Base-by-base conservation (phyloP, 53 echinoderm and acorn worm species). In the Henricia sp. region DNA sequence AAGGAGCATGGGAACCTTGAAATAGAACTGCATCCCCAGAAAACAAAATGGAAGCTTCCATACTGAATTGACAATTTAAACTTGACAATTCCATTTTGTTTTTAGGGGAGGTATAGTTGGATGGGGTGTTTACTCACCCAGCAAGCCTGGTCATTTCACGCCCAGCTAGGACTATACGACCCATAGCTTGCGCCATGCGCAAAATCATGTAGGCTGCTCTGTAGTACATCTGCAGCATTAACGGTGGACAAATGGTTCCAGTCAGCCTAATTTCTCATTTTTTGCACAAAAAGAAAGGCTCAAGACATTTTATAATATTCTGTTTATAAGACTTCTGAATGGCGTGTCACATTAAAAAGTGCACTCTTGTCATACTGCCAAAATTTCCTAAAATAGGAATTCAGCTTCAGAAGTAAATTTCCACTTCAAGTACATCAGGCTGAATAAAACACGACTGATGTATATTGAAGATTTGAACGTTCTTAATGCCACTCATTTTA, bases 131-230 rank as follows among this genome's bases (percentile, higher is more conserved):
- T 55, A 85, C 94, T 89, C 88, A 97, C 97, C 97, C 97, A 43
- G 94, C 90, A 50, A 97, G 90, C 51, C 97, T 88, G 48, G 94
- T 92, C 88, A 97, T 76, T 86, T 97, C 97, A 48, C 97, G 86
- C 2, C 97, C 97, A 26, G 97, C 91, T 3, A 97, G 92, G 24
- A 92, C 94, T 29, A 95, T 88, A 34, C 94, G 88, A 50, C 94
- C 99, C 26, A 92, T 92, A n/a, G 99, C 99, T 86, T 93, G 90
- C 35, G 94, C 76, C 87, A 99, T 87, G 37, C 99, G 92, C 21
- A 99, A 92, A 77, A 99, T 64, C 99, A 99, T 99, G 50, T 93
- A 73, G 50, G 94, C 99, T 25, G 99, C 90, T 59, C 77, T 92
- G 83, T 99, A 99, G 82, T 97, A 94, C 37, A 86, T 68, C 99